A percentile compares a stretch with the other conserved stretches of the same genome.
Evolutionary conservation across 2,113 vertebrate species (phyloP).

Genomic region (Illadopsis cleaveri): DNA sequence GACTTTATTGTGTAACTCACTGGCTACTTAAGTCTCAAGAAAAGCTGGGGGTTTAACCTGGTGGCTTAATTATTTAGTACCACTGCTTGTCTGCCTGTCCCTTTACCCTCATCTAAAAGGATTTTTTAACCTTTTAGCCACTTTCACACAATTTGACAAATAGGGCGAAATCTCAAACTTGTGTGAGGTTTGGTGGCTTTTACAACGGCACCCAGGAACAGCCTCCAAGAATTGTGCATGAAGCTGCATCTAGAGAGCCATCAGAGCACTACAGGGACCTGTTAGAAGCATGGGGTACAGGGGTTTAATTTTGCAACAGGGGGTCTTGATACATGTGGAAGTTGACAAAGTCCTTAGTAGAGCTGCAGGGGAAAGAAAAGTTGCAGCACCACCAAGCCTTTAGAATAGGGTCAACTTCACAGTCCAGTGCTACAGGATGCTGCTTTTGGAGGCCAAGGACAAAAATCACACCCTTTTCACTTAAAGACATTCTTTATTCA

Average conservation of each 20-base stretch:
- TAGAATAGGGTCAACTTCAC: not conserved
- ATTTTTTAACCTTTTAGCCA: not conserved
- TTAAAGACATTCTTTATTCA: conserved; percentile 83
- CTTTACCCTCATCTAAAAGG: not conserved
- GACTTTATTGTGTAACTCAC: not conserved
- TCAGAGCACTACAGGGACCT: not conserved
- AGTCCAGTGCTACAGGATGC: not conserved
- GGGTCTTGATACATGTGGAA: not conserved
- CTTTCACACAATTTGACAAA: not conserved
- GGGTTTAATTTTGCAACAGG: not conserved
- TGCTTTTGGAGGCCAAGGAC: not conserved
- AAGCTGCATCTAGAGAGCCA: not conserved
- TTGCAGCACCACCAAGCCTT: not conserved
- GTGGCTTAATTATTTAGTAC: not conserved
- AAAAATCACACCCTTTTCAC: conserved; percentile 32
- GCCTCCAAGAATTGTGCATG: not conserved
- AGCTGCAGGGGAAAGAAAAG: not conserved
- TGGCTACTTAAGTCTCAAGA: not conserved
- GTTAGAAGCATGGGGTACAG: not conserved
- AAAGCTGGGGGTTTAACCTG: not conserved
- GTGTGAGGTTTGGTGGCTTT: not conserved
- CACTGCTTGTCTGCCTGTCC: not conserved
- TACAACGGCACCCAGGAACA: not conserved
- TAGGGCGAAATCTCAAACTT: not conserved
- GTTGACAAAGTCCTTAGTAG: not conserved